Conservation (phyloP, 2,888 invertebrate genomes). For the Aelia acuminata region DNA sequence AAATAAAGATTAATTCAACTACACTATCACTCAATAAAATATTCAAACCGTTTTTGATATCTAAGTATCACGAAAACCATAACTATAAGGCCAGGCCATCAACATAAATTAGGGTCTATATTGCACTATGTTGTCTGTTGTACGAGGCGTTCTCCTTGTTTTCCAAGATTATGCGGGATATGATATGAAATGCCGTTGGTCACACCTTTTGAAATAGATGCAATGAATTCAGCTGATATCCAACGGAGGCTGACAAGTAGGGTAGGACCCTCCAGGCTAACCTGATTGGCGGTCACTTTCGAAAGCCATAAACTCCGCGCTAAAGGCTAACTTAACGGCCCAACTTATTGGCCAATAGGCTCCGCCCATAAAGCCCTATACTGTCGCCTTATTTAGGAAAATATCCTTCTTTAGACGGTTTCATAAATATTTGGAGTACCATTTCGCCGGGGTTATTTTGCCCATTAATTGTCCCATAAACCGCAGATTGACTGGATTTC, state of each 20-base stretch:
- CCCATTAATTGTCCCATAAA: conserved; percentile 17
- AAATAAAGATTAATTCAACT: too few species aligned
- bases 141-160: too few species aligned
- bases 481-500: conserved; percentile 11
- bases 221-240: neutral
- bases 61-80: too few species aligned
- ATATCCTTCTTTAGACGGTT: neutral
- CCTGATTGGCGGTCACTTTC: conserved; percentile 50
- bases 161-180: too few species aligned
- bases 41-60: too few species aligned
- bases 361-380: conserved; percentile 2
- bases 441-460: conserved; percentile 14
- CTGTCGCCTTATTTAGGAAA: conserved; percentile 45
- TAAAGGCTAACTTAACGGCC: conserved; percentile 32
- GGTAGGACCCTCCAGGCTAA: neutral
- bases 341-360: conserved; percentile 28
- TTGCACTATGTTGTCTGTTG: too few species aligned
- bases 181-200: neutral
- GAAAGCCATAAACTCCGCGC: neutral
- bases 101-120: too few species aligned
- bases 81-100: neutral
- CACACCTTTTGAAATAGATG: neutral
- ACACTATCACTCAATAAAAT: too few species aligned
- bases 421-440: conserved; percentile 37
- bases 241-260: neutral